These are phyloP conservation scores for Sebastes schlegelii DNA, from an alignment of 2,113 vertebrate species.

Conservation along the genomic window DNA sequence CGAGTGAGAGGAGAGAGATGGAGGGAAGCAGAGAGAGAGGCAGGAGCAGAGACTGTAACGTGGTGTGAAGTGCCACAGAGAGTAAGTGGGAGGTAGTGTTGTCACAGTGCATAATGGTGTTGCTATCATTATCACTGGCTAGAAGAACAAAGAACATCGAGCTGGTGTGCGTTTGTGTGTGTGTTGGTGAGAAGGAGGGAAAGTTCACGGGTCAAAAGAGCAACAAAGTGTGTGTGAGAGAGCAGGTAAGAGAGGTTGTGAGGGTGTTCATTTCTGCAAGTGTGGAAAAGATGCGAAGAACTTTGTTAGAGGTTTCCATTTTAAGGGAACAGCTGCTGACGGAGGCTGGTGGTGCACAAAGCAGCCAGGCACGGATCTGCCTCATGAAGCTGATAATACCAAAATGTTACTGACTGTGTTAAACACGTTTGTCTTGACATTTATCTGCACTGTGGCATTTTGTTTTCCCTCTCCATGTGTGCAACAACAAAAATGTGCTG, in stretches of 20 bases:
- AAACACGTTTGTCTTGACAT: constrained; percentile 51
- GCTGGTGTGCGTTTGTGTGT: constrained; percentile 11
- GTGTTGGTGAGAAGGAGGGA: constrained; percentile 14
- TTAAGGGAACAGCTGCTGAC: constrained; percentile 37
- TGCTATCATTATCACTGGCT: constrained; percentile 64
- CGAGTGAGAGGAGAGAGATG: constrained; percentile 54
- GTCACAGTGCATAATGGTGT: constrained; percentile 73
- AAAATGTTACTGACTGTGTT: constrained; percentile 21
- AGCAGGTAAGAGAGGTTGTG: background rate
- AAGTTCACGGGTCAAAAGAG: constrained; percentile 56
- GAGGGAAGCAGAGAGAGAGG: constrained; percentile 38
- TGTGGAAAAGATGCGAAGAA: constrained; percentile 24
- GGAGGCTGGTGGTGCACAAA: background rate
- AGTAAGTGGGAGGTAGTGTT: constrained; percentile 71
- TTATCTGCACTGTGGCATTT: constrained; percentile 35
- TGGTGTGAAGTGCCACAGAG: constrained; percentile 64
- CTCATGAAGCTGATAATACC: constrained; percentile 8
- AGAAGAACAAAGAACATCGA: constrained; percentile 49
- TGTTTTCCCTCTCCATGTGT: constrained; percentile 3
- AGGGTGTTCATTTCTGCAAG: constrained; percentile 9
- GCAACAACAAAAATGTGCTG: background rate
- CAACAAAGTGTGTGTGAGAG: constrained; percentile 21
- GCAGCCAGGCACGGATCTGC: constrained; percentile 15
- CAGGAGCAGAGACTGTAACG: constrained; percentile 45
- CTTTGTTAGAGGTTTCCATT: constrained; percentile 27